Conservation (phyloP, 1,140 invertebrate genomes). For the Zophobas morio region DNA sequence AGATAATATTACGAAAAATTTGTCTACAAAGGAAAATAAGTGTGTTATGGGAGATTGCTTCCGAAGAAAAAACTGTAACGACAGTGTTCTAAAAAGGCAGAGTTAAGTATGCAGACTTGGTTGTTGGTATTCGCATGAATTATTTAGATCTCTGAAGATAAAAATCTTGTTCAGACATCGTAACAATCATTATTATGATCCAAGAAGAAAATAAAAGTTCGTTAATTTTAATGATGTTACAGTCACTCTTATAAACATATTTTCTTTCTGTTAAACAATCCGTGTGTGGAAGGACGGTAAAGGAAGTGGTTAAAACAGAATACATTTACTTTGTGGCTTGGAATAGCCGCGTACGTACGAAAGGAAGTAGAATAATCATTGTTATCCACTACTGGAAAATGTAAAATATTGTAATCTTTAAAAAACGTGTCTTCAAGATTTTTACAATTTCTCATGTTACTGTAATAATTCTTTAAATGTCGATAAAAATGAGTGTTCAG, state of each 20-base stretch:
- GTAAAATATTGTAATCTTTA: too few relatives aligned
- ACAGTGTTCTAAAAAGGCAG: conserved; percentile 15
- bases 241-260: background rate
- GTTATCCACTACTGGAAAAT: background rate
- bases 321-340: conserved; percentile 30
- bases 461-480: too few relatives aligned
- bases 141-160: conserved; percentile 18
- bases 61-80: conserved; percentile 32
- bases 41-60: conserved; percentile 48
- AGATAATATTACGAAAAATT: conserved; percentile 27
- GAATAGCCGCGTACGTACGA: background rate
- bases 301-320: conserved; percentile 28
- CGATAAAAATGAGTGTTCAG: too few relatives aligned
- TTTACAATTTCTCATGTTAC: too few relatives aligned
- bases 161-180: conserved; percentile 25
- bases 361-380: conserved; percentile 10
- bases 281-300: background rate
- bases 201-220: conserved; percentile 33
- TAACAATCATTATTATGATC: conserved; percentile 17
- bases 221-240: conserved; percentile 5
- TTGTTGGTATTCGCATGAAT: conserved; percentile 18
- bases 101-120: background rate
- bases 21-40: conserved; percentile 49
- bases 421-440: too few relatives aligned
- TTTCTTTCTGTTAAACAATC: conserved; percentile 5